These are phyloP conservation scores for Oxytorus armatus DNA, from an alignment of 2,888 invertebrate genomes.

Conservation along the genomic window DNA sequence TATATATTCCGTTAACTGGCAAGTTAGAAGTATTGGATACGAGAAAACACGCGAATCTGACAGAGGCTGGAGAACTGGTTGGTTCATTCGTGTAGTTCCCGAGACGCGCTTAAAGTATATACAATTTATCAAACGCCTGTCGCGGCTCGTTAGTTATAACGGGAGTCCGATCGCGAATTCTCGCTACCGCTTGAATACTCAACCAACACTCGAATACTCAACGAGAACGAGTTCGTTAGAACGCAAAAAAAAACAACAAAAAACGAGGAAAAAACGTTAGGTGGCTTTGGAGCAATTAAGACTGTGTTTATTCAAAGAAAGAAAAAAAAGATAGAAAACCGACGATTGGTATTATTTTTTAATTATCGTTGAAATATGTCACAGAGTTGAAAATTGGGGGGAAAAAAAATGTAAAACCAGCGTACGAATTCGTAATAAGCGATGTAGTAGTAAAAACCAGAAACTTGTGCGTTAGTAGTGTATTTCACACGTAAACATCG, in stretches of 20 bases:
- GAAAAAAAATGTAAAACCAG: background rate
- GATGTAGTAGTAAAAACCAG: background rate
- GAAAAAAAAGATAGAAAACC: background rate
- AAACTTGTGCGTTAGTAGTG: slow-evolving; percentile 21
- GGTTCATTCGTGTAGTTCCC: slow-evolving; percentile 51
- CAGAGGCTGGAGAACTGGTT: slow-evolving; percentile 59
- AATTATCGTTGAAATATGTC: background rate
- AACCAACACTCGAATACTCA: slow-evolving; percentile 45
- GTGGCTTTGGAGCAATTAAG: slow-evolving; percentile 2
- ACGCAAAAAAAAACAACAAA: slow-evolving; percentile 17
- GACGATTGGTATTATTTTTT: background rate
- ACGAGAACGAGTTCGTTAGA: slow-evolving; percentile 56
- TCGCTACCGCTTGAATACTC: slow-evolving; percentile 41
- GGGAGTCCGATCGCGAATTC: slow-evolving; percentile 58
- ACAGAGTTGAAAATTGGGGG: background rate
- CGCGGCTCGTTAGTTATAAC: slow-evolving; percentile 68
- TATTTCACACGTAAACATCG: slow-evolving; percentile 30
- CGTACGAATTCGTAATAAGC: background rate
- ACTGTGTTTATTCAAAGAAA: background rate
- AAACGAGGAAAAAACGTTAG: background rate
- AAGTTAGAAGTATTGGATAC: slow-evolving; percentile 26
- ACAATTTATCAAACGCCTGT: slow-evolving; percentile 68
- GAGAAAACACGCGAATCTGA: slow-evolving; percentile 25
- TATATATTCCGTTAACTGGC: slow-evolving; percentile 23
- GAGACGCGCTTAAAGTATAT: slow-evolving; percentile 65